phyloP scores from a whole-genome alignment of 2,888 invertebrate genomes.

The Spisula solida region DNA sequence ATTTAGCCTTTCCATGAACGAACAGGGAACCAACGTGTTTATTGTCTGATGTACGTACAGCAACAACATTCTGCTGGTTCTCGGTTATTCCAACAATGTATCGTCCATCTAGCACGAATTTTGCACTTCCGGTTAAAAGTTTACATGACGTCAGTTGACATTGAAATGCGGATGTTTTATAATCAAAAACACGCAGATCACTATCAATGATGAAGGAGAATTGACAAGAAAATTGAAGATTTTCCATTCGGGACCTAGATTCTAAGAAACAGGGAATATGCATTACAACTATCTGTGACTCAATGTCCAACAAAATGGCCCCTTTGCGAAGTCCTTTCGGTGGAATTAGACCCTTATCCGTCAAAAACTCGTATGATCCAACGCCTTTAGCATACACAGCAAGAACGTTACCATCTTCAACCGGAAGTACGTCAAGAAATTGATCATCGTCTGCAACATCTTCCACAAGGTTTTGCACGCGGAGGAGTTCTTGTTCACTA shows the following conservation, averaged over 20 bases:
- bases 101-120: conserved; percentile 79
- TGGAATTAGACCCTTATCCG: conserved; percentile 73
- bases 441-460: conserved; percentile 71
- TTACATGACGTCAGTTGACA: conserved; percentile 55
- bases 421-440: conserved; percentile 73
- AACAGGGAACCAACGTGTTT: conserved; percentile 74
- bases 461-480: conserved; percentile 72
- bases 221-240: conserved; percentile 72
- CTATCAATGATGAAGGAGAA: conserved; percentile 75
- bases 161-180: conserved; percentile 46
- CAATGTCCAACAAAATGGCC: conserved; percentile 77
- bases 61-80: conserved; percentile 74
- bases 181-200: conserved; percentile 72
- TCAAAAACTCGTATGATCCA: conserved; percentile 71
- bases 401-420: conserved; percentile 71
- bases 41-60: conserved; percentile 76
- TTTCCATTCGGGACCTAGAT: conserved; percentile 68
- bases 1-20: conserved; percentile 80
- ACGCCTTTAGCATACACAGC: conserved; percentile 77
- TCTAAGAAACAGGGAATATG: conserved; percentile 74
- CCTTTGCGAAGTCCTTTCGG: conserved; percentile 76
- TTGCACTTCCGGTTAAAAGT: conserved; percentile 56
- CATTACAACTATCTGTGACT: conserved; percentile 70
- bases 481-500: conserved; percentile 59
- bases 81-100: conserved; percentile 78